Evolutionary conservation across 2,888 invertebrate species (phyloP), one percentile per base, ranked within the genome.

Genomic region (Rotaria socialis): DNA sequence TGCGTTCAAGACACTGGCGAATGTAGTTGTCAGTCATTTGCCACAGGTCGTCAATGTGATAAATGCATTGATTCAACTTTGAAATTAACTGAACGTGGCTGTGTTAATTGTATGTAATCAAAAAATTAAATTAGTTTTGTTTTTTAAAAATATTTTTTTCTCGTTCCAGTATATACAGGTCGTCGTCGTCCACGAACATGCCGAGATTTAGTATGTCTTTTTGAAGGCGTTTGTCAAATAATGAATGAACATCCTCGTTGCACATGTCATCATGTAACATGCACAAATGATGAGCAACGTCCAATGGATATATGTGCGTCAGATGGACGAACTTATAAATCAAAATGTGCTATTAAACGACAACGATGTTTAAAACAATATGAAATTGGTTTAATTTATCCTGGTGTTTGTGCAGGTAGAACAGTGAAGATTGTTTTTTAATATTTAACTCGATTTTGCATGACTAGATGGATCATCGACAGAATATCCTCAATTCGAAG

Each of bases 331-430:
- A 80, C 80, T 14, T 80, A 80, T 47, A 47, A 43, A 47, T 80
- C 80, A 14, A 80, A 80, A 80, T 80, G 80, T 80, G 24, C n/a
- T 24, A 80, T 80, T n/a, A 80, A 80, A n/a, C 41, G 47, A 47
- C 80, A 80, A 80, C 80, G 47, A 80, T 80, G 80, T 47, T 47
- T 43, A 47, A 80, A 80, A 80, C 80, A 80, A 80, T 80, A 80
- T 47, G 80, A 80, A 80, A 80, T 80, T 47, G n/a, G 43, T n/a
- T 47, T 47, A n/a, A 80, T 80, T 24, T 80, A 80, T 80, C 80
- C 80, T 47, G 80, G 80, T 47, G 80, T 80, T 80, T 80, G 80
- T 80, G 24, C n/a, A 47, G 80, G 80, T 80, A 80, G 22, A 47
- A 4, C 2, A 7, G 10, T 6, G 19, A 7, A 43, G 10, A 22